Base-by-base conservation (phyloP, 1,140 invertebrate genomes). In the Neoseiulus cucumeris region DNA sequence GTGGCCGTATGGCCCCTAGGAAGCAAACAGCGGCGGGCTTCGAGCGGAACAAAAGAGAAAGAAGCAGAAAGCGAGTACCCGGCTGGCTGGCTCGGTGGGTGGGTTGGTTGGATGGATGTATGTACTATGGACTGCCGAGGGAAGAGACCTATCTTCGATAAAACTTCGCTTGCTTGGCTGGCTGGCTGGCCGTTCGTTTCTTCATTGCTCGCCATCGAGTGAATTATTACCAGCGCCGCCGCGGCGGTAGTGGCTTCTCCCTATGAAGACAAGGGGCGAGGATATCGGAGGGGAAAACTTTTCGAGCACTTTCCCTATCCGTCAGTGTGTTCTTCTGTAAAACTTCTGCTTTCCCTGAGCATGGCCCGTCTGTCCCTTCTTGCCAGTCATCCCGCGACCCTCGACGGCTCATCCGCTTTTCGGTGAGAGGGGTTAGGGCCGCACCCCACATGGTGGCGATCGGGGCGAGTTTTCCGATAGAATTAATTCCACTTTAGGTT, bases 401-500 rank as follows among this genome's bases (percentile, higher is more conserved):
- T 39, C 33, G 33, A 6, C 4, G 9, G 33, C 33, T 39, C 51
- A 25, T 14, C 33, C 51, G 33, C 51, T 59, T 25, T 25, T 9
- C 22, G 28, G 45, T 47, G 45, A n/a, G n/a, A n/a, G n/a, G n/a
- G n/a, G n/a, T 9, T 9, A 39, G 33, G 33, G 4, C 9, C 33
- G 51, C 51, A 20, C 17, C 45, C 28, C 45, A 14, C 18, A 6
- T 4, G 25, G 25, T 20, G 45, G 45, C 33, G 4, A 39, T 39
- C 33, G 33, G 33, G 33, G 51, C 51, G 33, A 59, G 25, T 59
- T 59, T 59, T 20, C 51, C 51, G 51, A 59, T 59, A 59, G 51
- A 59, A 59, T 59, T 59, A 59, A 59, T 59, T 59, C 51, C 51
- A 59, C 51, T 59, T 59, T 59, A 59, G 51, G 17, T 59, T 59